phyloP scores from a whole-genome alignment of 2,888 invertebrate genomes.

The Xestobium rufovillosum region DNA sequence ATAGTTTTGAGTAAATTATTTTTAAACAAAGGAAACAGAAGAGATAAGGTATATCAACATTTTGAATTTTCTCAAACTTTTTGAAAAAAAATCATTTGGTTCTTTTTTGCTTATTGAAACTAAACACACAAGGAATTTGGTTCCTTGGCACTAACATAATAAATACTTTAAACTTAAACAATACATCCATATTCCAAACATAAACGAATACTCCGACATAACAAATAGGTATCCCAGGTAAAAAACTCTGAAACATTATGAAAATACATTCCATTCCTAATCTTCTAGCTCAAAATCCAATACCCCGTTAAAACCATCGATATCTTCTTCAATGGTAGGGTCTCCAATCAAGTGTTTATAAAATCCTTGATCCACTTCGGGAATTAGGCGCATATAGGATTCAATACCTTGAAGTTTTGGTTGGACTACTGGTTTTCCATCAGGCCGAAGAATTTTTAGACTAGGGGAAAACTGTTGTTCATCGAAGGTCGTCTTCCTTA shows the following conservation, averaged over 20 bases:
- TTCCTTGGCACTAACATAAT: neutral
- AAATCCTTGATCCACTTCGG: neutral
- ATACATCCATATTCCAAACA: neutral
- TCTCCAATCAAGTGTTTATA: neutral
- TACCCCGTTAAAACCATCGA: neutral
- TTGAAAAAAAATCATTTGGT: slow-evolving; percentile 1
- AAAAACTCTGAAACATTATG: too few relatives aligned
- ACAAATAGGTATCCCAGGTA: too few relatives aligned
- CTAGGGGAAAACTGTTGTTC: neutral
- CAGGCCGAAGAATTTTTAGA: neutral
- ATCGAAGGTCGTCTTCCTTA: neutral
- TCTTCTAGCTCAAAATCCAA: slow-evolving; percentile 1
- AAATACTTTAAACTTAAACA: neutral
- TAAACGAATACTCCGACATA: too few relatives aligned
- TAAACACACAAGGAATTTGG: too few relatives aligned
- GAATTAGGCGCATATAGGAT: slow-evolving; percentile 1
- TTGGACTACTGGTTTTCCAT: neutral
- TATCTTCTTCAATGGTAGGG: neutral
- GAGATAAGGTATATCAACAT: neutral
- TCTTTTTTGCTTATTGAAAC: neutral
- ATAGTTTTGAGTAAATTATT: too few relatives aligned
- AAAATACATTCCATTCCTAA: too few relatives aligned
- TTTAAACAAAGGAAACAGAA: neutral
- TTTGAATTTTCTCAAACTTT: neutral
- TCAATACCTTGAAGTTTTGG: neutral